Evolutionary conservation across 2,797 vertebrate genomes (phyloP), one percentile per base, ranked within the genome.

Genomic region (Gymnoscopelus braueri): DNA sequence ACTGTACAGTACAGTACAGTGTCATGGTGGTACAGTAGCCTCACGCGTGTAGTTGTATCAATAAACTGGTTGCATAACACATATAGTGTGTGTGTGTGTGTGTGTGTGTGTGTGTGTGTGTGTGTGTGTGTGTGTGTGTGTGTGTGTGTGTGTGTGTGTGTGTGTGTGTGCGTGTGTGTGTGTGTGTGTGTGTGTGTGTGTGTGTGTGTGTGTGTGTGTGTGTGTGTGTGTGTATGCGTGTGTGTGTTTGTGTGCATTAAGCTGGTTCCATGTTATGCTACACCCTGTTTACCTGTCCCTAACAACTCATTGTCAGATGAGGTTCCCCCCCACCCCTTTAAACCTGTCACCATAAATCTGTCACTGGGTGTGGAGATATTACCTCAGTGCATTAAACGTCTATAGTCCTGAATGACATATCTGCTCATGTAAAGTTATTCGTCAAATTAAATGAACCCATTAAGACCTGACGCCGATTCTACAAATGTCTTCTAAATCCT

Each of bases 281-380:
- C 55, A 55, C 24, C 69, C 35, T 1, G 60, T 72, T 61, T 39
- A 63, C 71, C 72, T 64, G 69, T 56, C 2, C 32, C 39, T 44
- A 64, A 58, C 57, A 11, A 50, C 63, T 72, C 44, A 19, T 24
- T 75, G 60, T 74, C 55, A 78, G 56, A 66, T 44, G 56, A 67
- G 77, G 75, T 71, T 71, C 47, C 71, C 26, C 57, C 12, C 35
- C 12, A 49, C 47, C 7, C 10, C 11, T 56, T 10, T 10, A 2
- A 44, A 44, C 39, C 1, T 44, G 39, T 44, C 39, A 44, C 7
- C 39, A 44, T 8, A 44, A 44, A 44, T 44, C 6, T 44, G 39
- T 44, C 6, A 44, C 39, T 39, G 12, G 2, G 32, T 23, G 78
- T 77, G 89, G 81, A 69, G 88, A 85, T 51, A 87, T 85, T 19